Conservation (phyloP, 2,113 vertebrate species). For the Tychaedon coryphoeus region DNA sequence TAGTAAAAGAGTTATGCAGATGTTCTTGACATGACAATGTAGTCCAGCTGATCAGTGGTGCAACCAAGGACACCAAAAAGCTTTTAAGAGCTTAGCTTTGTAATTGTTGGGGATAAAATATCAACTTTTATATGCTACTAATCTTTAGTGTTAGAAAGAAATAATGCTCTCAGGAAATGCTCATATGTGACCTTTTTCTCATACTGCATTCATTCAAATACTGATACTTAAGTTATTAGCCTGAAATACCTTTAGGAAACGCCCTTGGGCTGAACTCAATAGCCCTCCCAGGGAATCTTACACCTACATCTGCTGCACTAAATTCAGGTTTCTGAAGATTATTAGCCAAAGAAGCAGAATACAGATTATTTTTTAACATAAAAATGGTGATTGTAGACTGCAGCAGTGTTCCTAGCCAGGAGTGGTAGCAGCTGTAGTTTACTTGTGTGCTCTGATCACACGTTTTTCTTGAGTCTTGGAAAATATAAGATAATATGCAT, state of each 20-base stretch:
- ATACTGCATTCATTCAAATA: background rate
- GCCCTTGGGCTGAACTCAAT: background rate
- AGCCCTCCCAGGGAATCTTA: background rate
- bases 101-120: background rate
- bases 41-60: background rate
- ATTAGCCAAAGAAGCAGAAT: background rate
- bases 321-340: background rate
- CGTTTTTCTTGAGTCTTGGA: accelerated
- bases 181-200: background rate
- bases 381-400: background rate
- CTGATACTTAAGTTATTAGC: background rate
- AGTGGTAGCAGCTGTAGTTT: background rate
- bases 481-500: background rate
- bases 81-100: background rate
- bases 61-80: background rate
- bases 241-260: background rate
- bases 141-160: background rate
- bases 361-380: background rate
- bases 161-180: background rate
- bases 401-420: background rate
- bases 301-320: background rate
- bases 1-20: background rate
- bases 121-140: background rate
- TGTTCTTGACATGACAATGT: background rate
- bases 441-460: background rate